Evolutionary conservation across 2,797 vertebrate species (phyloP).

Genomic region (Gymnothorax reevesii): DNA sequence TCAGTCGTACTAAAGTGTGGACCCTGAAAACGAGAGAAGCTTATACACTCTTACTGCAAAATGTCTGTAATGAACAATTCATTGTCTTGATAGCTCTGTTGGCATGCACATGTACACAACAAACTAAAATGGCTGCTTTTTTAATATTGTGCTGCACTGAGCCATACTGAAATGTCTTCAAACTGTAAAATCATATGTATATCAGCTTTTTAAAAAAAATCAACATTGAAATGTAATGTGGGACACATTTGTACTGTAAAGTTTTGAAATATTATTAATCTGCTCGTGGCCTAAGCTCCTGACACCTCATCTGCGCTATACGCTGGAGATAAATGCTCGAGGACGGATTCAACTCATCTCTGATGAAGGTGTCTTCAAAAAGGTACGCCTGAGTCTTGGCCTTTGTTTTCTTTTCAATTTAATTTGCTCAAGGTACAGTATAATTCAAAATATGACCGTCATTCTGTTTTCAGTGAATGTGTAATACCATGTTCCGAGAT

Average conservation of each 20-base stretch:
- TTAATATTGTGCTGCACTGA: not conserved
- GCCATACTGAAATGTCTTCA: not conserved
- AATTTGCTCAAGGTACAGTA: too few relatives aligned
- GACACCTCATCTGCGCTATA: slow-evolving; percentile 77
- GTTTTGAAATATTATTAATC: not conserved
- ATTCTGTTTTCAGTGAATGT: too few relatives aligned
- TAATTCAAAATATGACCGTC: too few relatives aligned
- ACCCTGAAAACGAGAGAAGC: not conserved
- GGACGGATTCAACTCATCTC: slow-evolving; percentile 78
- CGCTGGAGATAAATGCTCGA: slow-evolving; percentile 82
- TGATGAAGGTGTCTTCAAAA: slow-evolving; percentile 74
- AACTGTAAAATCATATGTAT: not conserved
- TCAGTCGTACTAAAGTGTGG: not conserved
- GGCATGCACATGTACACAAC: not conserved
- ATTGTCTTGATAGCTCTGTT: not conserved
- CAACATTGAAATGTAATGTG: too few relatives aligned
- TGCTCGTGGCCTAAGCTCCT: slow-evolving; percentile 66
- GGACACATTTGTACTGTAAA: too few relatives aligned
- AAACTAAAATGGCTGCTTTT: not conserved
- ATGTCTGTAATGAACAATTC: not conserved
- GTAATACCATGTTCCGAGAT: too few relatives aligned
- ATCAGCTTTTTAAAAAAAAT: too few relatives aligned
- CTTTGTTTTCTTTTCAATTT: too few relatives aligned
- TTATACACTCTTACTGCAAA: not conserved
- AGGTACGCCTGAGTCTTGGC: slow-evolving; percentile 57